Conservation (phyloP, 35 echinoderm and acorn worm genomes). For the Hemicentrotus pulcherrimus region DNA sequence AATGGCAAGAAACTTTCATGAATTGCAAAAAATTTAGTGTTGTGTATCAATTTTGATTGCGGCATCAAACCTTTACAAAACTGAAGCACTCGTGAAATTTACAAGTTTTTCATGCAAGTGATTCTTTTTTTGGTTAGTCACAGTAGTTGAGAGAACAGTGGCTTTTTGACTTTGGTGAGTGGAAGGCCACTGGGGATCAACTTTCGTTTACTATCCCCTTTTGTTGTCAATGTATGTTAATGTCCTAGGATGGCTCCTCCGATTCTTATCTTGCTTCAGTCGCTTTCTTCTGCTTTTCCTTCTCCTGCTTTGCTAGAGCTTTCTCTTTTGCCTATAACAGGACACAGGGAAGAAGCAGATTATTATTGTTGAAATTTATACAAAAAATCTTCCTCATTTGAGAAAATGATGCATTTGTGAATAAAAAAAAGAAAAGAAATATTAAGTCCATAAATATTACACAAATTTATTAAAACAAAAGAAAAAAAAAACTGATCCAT, state of each 20-base stretch:
- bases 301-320: constrained; percentile 58
- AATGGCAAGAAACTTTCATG: too few species aligned
- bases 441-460: neutral
- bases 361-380: neutral
- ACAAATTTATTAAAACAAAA: too few species aligned
- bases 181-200: neutral
- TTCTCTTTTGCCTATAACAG: constrained; percentile 70
- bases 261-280: constrained; percentile 21
- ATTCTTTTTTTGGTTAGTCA: too few species aligned
- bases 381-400: neutral
- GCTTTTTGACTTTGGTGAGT: neutral
- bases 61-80: too few species aligned
- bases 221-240: neutral
- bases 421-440: neutral
- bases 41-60: too few species aligned
- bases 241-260: neutral
- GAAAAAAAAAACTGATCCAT: too few species aligned
- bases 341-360: neutral
- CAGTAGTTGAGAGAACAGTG: too few species aligned
- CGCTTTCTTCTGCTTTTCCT: constrained; percentile 63
- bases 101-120: too few species aligned
- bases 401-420: neutral
- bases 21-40: too few species aligned
- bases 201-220: neutral
- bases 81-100: too few species aligned